A percentile compares a stretch with the other conserved stretches of the same genome.
Conservation (phyloP, 2,888 invertebrate genomes). For the Platynereis dumerilii region DNA sequence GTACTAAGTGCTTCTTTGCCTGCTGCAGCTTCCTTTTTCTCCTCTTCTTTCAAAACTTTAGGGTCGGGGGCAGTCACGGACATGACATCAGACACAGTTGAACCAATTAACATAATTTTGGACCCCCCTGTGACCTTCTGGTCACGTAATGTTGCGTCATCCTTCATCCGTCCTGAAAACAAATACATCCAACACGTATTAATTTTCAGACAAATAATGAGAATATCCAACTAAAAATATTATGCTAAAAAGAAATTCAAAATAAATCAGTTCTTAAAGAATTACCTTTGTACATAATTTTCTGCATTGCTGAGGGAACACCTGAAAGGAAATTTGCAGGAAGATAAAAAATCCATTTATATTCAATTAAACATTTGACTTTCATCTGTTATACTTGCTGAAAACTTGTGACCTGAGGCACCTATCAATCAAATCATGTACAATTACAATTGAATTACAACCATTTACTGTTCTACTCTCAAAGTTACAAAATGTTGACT, state of each 20-base stretch:
- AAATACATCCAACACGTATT: not conserved
- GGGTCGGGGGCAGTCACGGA: conserved; percentile 77
- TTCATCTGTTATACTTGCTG: too few relatives aligned
- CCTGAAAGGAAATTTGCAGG: conserved; percentile 61
- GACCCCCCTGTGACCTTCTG: conserved; percentile 79
- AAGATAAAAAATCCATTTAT: not conserved
- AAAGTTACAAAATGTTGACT: too few relatives aligned
- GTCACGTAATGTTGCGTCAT: conserved; percentile 78
- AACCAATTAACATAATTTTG: conserved; percentile 90
- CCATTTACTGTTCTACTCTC: too few relatives aligned
- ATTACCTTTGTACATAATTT: conserved; percentile 79
- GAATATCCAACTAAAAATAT: not conserved
- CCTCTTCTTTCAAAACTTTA: conserved; percentile 55
- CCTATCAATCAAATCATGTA: too few relatives aligned
- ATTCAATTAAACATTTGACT: too few relatives aligned
- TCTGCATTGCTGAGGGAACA: conserved; percentile 85
- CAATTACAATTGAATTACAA: too few relatives aligned
- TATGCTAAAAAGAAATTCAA: not conserved
- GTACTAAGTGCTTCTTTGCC: conserved; percentile 63
- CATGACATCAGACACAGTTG: conserved; percentile 84
- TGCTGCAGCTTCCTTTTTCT: conserved; percentile 50
- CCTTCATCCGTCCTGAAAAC: conserved; percentile 76
- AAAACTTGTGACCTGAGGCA: too few relatives aligned
- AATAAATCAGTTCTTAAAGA: not conserved
- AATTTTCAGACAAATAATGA: not conserved